phyloP scores from a whole-genome alignment of 2,113 vertebrate genomes.

The Psilopsiagon aymara region DNA sequence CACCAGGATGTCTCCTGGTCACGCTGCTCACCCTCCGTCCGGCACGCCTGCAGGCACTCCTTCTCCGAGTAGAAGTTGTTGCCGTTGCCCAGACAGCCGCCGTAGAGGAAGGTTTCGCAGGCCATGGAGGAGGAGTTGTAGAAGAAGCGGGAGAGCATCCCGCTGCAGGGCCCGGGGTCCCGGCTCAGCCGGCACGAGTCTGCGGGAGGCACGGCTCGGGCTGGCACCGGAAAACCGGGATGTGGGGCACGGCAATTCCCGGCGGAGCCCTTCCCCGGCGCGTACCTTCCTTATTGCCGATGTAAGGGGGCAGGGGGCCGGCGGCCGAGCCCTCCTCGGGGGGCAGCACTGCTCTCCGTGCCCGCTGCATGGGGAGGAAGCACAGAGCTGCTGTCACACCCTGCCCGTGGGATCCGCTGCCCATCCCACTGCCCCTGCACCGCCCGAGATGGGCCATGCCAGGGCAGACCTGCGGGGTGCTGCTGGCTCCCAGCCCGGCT shows the following conservation, averaged over 20 bases:
- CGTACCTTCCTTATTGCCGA: constrained; percentile 76
- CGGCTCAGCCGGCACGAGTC: constrained; percentile 78
- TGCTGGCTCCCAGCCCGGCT: background rate
- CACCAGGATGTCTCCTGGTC: too few species aligned
- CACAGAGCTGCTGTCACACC: background rate
- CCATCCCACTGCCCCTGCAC: background rate
- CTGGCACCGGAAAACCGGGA: accelerated
- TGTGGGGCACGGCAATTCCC: accelerated
- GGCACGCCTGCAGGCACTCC: constrained; percentile 91
- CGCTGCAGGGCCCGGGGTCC: constrained; percentile 86
- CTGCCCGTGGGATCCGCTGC: background rate
- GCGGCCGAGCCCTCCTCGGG: constrained; percentile 76
- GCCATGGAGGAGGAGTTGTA: constrained; percentile 89
- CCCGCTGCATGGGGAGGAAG: constrained; percentile 66
- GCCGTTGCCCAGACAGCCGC: constrained; percentile 90
- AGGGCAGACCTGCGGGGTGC: background rate
- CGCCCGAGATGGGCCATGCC: background rate
- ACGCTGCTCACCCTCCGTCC: too few species aligned
- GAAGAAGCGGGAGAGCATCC: constrained; percentile 75
- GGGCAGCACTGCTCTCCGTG: constrained; percentile 66
- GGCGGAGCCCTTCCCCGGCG: accelerated
- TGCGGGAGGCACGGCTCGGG: background rate
- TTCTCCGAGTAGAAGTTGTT: constrained; percentile 89
- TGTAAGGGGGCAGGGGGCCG: background rate
- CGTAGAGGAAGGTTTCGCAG: constrained; percentile 86